Evolutionary conservation across 2,113 vertebrate species (phyloP).

Genomic region (Alosa alosa): DNA sequence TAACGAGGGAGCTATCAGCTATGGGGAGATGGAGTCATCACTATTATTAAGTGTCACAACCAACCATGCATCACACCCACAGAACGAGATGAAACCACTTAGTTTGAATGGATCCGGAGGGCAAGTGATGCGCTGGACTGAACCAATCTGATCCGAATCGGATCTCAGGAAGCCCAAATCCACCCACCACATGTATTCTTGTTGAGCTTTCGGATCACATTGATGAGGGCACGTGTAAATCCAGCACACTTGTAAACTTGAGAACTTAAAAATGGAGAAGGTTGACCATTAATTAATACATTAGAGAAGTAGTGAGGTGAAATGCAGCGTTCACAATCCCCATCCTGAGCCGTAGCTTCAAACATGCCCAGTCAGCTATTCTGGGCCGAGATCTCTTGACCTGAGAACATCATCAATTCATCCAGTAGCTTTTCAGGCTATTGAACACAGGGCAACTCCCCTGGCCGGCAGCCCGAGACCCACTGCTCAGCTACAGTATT

Average conservation of each 20-base stretch:
- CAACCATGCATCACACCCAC: conserved; percentile 46
- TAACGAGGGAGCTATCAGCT: conserved; percentile 45
- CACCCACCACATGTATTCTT: conserved; percentile 20
- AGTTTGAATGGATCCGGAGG: conserved; percentile 38
- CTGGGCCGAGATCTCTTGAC: conserved; percentile 29
- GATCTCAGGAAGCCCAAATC: conserved; percentile 34
- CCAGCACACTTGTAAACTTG: conserved; percentile 18
- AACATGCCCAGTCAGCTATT: conserved; percentile 45
- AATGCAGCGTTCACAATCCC: conserved; percentile 42
- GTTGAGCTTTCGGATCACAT: conserved; percentile 28
- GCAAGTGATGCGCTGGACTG: conserved; percentile 34
- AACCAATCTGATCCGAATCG: conserved; percentile 44
- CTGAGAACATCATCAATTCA: conserved; percentile 34
- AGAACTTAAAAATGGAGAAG: conserved; percentile 9
- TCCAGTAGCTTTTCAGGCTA: conserved; percentile 40
- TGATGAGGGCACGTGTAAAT: conserved; percentile 21
- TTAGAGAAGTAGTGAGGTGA: conserved; percentile 50
- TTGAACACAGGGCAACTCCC: conserved; percentile 38
- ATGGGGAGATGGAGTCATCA: conserved; percentile 51
- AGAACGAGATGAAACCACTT: conserved; percentile 48
- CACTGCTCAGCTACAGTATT: not conserved
- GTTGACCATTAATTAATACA: conserved; percentile 48
- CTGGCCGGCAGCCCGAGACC: not conserved
- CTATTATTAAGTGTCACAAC: conserved; percentile 51
- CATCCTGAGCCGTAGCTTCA: conserved; percentile 26